Conservation (phyloP, 2,888 invertebrate genomes). For the Taenaris catops region DNA sequence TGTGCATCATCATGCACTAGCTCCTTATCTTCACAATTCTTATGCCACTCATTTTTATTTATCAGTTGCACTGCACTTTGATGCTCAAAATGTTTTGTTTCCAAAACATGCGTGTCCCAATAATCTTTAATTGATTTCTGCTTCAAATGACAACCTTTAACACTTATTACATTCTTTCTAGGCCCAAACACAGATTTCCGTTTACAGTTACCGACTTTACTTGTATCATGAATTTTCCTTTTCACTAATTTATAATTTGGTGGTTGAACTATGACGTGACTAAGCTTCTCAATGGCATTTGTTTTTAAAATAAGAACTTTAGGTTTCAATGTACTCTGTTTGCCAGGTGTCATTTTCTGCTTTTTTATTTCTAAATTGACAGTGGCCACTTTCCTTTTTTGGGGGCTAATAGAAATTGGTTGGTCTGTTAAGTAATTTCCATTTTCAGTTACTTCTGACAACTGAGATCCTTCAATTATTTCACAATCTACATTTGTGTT, state of each 20-base stretch:
- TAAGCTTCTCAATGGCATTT: slow-evolving; percentile 62
- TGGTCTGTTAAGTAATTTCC: slow-evolving; percentile 34
- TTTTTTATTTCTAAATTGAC: slow-evolving; percentile 68
- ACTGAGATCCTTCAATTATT: slow-evolving; percentile 38
- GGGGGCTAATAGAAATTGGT: slow-evolving; percentile 22
- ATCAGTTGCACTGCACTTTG: slow-evolving; percentile 22
- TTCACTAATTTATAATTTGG: slow-evolving; percentile 70
- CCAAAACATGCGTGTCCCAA: slow-evolving; percentile 36
- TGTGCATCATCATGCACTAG: too few species aligned
- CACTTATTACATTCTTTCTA: slow-evolving; percentile 39
- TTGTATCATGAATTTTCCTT: slow-evolving; percentile 43
- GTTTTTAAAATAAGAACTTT: slow-evolving; percentile 74
- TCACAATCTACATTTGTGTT: slow-evolving; percentile 46
- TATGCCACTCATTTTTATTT: slow-evolving; percentile 20
- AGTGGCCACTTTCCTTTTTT: slow-evolving; percentile 45
- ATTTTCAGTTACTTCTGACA: slow-evolving; percentile 33
- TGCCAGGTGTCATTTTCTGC: slow-evolving; percentile 40
- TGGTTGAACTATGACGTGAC: slow-evolving; percentile 69
- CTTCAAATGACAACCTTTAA: slow-evolving; percentile 36
- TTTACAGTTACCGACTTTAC: slow-evolving; percentile 39
- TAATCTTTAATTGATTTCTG: slow-evolving; percentile 51
- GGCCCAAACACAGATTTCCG: slow-evolving; percentile 29
- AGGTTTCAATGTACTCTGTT: slow-evolving; percentile 42
- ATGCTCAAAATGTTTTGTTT: slow-evolving; percentile 22
- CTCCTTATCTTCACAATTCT: too few species aligned